Percentiles rank a stretch among this genome's conserved stretches.
These are phyloP conservation scores for Zootermopsis nevadensis DNA, from an alignment of 2,888 invertebrate species.

Conservation along the genomic window DNA sequence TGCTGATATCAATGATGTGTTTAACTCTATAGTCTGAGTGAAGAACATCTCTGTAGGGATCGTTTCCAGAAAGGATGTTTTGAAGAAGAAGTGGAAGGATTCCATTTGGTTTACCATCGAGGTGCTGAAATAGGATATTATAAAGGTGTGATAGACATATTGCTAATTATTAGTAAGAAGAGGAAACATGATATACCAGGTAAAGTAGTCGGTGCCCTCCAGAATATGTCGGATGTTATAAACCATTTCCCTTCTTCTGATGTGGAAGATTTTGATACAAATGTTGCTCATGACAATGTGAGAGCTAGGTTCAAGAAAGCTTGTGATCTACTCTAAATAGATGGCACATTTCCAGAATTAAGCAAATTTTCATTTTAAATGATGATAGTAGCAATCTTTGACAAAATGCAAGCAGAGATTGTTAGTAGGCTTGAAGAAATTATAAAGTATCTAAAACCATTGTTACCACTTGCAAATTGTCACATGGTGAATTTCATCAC, in stretches of 20 bases:
- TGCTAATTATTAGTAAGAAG: constrained; percentile 20
- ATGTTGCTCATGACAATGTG: too few species aligned
- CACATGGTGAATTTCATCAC: constrained; percentile 83
- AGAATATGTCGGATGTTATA: too few species aligned
- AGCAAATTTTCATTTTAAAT: constrained; percentile 70
- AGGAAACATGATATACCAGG: constrained; percentile 59
- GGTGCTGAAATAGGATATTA: too few species aligned
- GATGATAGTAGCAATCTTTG: constrained; percentile 35
- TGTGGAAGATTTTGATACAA: too few species aligned
- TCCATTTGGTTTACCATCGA: constrained; percentile 81
- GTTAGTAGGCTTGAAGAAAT: constrained; percentile 63
- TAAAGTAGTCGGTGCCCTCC: constrained; percentile 69
- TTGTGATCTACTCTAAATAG: constrained; percentile 75
- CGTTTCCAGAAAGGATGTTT: constrained; percentile 73
- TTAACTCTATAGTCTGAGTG: constrained; percentile 78
- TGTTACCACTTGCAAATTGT: constrained; percentile 75
- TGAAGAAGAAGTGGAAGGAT: constrained; percentile 73
- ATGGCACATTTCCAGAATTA: constrained; percentile 67
- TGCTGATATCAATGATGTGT: constrained; percentile 77
- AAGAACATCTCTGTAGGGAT: constrained; percentile 72
- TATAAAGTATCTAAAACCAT: constrained; percentile 69
- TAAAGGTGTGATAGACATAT: constrained; percentile 67
- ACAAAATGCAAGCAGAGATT: constrained; percentile 30
- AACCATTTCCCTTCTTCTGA: too few species aligned
- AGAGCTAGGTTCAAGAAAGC: constrained; percentile 76